phyloP scores from a whole-genome alignment of 1,140 invertebrate genomes.

The Cataglyphis hispanica region DNA sequence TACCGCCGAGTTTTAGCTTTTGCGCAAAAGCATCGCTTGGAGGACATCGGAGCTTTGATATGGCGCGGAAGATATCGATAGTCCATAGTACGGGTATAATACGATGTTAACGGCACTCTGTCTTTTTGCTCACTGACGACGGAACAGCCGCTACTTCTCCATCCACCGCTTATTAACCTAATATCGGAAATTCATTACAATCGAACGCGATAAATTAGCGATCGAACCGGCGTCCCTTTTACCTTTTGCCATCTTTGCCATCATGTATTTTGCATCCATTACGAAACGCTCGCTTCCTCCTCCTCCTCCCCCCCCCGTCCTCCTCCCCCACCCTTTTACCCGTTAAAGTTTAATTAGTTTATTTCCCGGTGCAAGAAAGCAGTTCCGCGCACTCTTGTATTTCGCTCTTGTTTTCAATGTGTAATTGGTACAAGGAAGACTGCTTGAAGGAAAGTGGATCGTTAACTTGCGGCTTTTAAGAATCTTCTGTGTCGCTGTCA shows the following conservation, averaged over 20 bases:
- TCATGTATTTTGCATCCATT: constrained; percentile 32
- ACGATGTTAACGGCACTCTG: constrained; percentile 37
- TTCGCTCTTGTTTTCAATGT: constrained; percentile 47
- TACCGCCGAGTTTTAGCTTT: constrained; percentile 29
- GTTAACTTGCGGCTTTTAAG: constrained; percentile 54
- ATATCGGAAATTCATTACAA: constrained; percentile 61
- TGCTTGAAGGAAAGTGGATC: background rate
- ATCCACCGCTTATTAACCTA: constrained; percentile 57
- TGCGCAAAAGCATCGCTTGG: constrained; percentile 33
- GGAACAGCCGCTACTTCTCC: constrained; percentile 28
- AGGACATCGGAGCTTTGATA: constrained; percentile 43
- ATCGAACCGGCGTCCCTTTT: constrained; percentile 29
- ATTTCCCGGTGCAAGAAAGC: constrained; percentile 29
- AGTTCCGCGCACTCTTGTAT: constrained; percentile 8
- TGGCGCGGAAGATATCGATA: constrained; percentile 44
- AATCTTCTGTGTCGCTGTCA: constrained; percentile 15
- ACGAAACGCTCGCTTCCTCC: background rate
- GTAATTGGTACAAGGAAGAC: constrained; percentile 28
- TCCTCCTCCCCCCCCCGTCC: no score
- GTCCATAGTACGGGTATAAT: constrained; percentile 12
- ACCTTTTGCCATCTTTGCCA: constrained; percentile 29
- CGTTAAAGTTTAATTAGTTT: constrained; percentile 57
- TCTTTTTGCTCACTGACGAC: constrained; percentile 34
- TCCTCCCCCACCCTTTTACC: no score
- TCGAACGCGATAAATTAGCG: constrained; percentile 52